Evolutionary conservation across 2,888 invertebrate genomes (phyloP).

Genomic region (Agrochola lota): DNA sequence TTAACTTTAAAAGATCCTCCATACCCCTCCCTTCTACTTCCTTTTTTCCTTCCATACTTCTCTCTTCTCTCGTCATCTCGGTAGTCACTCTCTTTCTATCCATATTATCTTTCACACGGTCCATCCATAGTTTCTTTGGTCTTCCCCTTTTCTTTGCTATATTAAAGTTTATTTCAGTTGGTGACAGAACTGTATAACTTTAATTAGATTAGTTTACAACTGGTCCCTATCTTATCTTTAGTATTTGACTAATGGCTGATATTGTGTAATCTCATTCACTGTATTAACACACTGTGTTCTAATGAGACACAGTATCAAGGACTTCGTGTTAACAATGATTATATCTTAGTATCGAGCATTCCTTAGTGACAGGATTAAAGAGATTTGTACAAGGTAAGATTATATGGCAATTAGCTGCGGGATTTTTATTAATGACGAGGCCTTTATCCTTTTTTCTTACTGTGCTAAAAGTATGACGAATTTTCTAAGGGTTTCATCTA

Average conservation of each 20-base stretch:
- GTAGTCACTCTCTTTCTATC: too few relatives aligned
- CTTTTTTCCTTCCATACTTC: background rate
- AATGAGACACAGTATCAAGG: constrained; percentile 62
- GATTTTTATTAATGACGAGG: background rate
- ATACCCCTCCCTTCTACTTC: too few relatives aligned
- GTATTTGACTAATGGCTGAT: constrained; percentile 33
- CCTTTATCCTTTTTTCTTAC: background rate
- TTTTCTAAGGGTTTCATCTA: background rate
- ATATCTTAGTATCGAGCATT: constrained; percentile 41
- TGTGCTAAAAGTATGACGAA: background rate
- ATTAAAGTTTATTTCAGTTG: background rate
- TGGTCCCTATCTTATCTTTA: constrained; percentile 46
- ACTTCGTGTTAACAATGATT: constrained; percentile 31
- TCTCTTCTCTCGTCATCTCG: background rate
- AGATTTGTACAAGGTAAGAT: constrained; percentile 28
- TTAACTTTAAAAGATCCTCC: too few relatives aligned
- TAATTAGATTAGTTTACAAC: constrained; percentile 18
- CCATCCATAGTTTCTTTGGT: background rate
- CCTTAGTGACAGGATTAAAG: constrained; percentile 12
- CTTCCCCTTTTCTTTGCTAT: background rate
- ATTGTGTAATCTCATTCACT: constrained; percentile 51
- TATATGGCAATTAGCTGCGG: background rate
- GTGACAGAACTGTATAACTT: background rate
- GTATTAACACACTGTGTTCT: constrained; percentile 52
- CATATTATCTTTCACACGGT: too few relatives aligned